Evolutionary conservation across 2,888 invertebrate species (phyloP).

Genomic region (Cordilura impudica): DNA sequence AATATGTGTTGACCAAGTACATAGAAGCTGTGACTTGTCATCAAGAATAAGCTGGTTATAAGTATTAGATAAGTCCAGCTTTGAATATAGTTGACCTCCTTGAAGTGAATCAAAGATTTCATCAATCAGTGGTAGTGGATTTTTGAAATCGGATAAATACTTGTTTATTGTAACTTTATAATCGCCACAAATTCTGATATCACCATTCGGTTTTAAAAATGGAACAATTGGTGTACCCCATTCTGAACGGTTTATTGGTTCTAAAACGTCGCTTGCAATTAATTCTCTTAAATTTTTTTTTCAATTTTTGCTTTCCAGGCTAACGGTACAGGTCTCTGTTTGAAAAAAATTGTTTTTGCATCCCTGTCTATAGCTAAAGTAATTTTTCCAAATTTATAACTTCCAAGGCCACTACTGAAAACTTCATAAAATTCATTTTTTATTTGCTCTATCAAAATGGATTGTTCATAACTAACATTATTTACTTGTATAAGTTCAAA

Average conservation of each 20-base stretch:
- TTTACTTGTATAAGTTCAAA: slow-evolving; percentile 49
- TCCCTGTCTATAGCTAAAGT: not conserved
- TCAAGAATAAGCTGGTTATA: slow-evolving; percentile 47
- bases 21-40: slow-evolving; percentile 20
- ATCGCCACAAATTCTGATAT: too few species aligned
- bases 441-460: not conserved
- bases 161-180: too few species aligned
- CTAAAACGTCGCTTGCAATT: too few species aligned
- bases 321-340: too few species aligned
- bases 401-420: slow-evolving; percentile 26
- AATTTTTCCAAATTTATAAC: slow-evolving; percentile 18
- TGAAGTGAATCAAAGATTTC: too few species aligned
- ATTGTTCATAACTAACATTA: slow-evolving; percentile 5
- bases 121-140: slow-evolving; percentile 31
- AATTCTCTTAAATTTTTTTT: too few species aligned
- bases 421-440: slow-evolving; percentile 40
- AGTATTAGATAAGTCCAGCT: slow-evolving; percentile 42
- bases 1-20: slow-evolving; percentile 29
- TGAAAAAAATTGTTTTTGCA: slow-evolving; percentile 22
- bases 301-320: too few species aligned
- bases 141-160: slow-evolving; percentile 4
- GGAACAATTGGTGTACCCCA: too few species aligned
- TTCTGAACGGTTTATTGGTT: too few species aligned
- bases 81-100: slow-evolving; percentile 43
- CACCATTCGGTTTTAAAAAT: slow-evolving; percentile 13